These are phyloP conservation scores for Patella vulgata DNA, from an alignment of 1,140 invertebrate species.

Conservation along the genomic window DNA sequence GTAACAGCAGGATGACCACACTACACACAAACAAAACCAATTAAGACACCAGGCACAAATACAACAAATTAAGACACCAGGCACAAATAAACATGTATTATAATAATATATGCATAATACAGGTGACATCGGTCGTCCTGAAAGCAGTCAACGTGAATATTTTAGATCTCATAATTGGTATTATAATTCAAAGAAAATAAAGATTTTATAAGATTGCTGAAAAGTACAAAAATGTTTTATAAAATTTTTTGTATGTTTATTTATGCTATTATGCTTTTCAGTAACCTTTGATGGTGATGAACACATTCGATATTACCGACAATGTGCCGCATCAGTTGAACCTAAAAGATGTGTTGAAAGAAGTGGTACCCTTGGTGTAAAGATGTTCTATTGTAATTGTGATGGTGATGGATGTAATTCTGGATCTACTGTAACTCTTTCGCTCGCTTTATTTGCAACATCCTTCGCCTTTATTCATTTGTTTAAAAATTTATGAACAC, in stretches of 20 bases:
- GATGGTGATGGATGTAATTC: neutral
- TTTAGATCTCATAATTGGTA: neutral
- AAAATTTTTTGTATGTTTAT: neutral
- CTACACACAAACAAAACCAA: too few relatives aligned
- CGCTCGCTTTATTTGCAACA: neutral
- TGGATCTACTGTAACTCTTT: too few relatives aligned
- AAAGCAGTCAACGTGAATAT: neutral
- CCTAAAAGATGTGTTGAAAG: neutral
- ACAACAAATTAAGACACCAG: too few relatives aligned
- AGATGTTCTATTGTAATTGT: constrained; percentile 3
- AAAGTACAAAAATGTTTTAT: neutral
- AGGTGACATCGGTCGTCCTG: neutral
- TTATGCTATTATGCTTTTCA: neutral
- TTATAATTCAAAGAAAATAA: neutral
- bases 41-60: too few relatives aligned
- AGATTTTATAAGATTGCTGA: neutral
- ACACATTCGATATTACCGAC: neutral
- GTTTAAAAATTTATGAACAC: neutral
- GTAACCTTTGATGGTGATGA: neutral
- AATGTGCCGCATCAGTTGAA: neutral
- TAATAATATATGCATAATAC: neutral
- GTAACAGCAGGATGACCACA: too few relatives aligned
- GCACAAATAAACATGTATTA: too few relatives aligned
- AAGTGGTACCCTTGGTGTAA: neutral
- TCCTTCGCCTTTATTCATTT: neutral